These are phyloP conservation scores for Dryobates pubescens DNA, from an alignment of 2,797 vertebrate genomes.

Conservation along the genomic window DNA sequence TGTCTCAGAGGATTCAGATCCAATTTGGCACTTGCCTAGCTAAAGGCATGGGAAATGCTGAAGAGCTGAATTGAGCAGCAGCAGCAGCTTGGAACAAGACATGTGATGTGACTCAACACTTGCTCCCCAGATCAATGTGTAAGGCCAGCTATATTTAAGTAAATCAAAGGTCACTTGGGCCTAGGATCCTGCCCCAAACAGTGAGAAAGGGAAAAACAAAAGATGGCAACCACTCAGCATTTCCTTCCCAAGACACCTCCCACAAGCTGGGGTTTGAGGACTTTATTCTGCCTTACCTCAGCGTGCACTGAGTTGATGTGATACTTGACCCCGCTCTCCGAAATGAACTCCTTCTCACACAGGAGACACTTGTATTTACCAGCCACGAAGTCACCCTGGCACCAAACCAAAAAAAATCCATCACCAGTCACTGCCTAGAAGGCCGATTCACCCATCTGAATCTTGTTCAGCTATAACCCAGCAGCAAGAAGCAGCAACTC, in stretches of 20 bases:
- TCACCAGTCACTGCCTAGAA: background rate
- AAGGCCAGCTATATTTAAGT: background rate
- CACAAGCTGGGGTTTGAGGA: background rate
- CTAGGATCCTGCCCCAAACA: background rate
- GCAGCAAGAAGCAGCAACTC: background rate
- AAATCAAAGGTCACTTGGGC: background rate
- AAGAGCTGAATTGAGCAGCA: background rate
- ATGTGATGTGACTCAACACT: background rate
- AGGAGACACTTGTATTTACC: slow-evolving; percentile 94
- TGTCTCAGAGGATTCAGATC: background rate
- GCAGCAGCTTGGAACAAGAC: background rate
- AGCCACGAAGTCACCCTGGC: slow-evolving; percentile 91
- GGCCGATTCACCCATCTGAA: background rate
- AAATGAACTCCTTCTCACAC: slow-evolving; percentile 94
- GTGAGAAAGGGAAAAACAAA: background rate
- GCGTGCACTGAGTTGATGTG: slow-evolving; percentile 95
- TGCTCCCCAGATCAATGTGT: rapidly evolving
- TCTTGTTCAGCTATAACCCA: background rate
- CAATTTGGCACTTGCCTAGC: background rate
- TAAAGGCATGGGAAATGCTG: background rate
- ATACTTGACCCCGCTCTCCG: slow-evolving; percentile 96
- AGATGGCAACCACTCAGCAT: background rate
- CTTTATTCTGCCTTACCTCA: slow-evolving; percentile 80
- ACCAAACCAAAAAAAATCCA: slow-evolving; percentile 11
- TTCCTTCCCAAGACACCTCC: background rate